These are phyloP conservation scores for Ascaphus truei DNA, from an alignment of 2,113 vertebrate genomes.

Conservation along the genomic window DNA sequence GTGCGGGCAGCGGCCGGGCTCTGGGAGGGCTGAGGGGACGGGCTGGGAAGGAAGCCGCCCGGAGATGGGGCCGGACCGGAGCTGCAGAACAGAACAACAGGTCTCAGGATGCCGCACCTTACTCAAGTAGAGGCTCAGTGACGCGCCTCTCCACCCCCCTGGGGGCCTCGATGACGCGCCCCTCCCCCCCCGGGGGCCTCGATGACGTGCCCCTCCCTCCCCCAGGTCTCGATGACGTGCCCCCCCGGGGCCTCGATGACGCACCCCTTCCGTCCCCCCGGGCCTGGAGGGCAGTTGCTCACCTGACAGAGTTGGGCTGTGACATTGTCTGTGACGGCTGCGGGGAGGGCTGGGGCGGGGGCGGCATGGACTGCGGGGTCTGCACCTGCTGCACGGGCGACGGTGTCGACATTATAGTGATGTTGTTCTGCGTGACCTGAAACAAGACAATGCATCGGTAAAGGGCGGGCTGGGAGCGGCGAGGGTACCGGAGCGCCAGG, in stretches of 20 bases:
- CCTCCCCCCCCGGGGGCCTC: too few relatives aligned
- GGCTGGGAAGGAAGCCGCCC: slow-evolving; percentile 93
- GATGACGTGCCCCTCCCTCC: background rate
- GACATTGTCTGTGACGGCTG: slow-evolving; percentile 81
- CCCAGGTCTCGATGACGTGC: too few relatives aligned
- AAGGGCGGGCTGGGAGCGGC: background rate
- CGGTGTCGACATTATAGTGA: slow-evolving; percentile 85
- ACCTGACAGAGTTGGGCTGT: slow-evolving; percentile 94
- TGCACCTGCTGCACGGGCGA: slow-evolving; percentile 86
- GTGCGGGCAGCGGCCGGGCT: slow-evolving; percentile 86
- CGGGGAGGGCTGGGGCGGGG: slow-evolving; percentile 81
- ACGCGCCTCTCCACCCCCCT: too few relatives aligned
- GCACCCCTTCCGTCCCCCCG: too few relatives aligned
- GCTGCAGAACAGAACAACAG: slow-evolving; percentile 54
- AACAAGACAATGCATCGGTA: too few relatives aligned
- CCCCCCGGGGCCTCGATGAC: too few relatives aligned
- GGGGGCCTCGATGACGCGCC: background rate
- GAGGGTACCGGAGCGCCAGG: too few relatives aligned
- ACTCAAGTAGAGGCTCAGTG: too few relatives aligned
- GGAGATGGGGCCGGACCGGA: slow-evolving; percentile 92
- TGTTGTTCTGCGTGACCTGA: slow-evolving; percentile 75
- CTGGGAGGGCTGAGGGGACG: slow-evolving; percentile 91
- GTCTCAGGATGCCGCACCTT: too few relatives aligned
- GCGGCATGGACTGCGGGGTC: slow-evolving; percentile 87
- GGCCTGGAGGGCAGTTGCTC: slow-evolving; percentile 4